Base-by-base conservation (phyloP, 2,797 vertebrate species). In the Varecia variegata region DNA sequence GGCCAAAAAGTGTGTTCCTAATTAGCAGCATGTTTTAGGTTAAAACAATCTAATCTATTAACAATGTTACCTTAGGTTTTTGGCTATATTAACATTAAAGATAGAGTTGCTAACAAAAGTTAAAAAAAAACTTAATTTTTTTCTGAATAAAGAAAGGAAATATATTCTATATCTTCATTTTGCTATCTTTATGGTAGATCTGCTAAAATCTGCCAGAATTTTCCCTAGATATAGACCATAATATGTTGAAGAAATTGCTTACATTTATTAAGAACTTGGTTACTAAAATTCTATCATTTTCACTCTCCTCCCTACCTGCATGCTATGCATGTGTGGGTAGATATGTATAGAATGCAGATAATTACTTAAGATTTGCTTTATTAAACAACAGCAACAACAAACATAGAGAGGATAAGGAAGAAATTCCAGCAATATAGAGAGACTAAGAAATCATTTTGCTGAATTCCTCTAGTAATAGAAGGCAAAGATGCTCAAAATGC, bases 361-460 rank as follows among this genome's bases (percentile, higher is more conserved):
- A 23, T 52, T 76, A 77, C 17, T 77, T 6, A 30, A 14, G 40
- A 47, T 1, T 56, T 70, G 20, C 14, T 86, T 87, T 89, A 47
- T 35, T 95, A 70, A 91, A 52, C 27, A 87, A 54, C 20, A 93
- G 58, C 38, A 56, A 20, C 2, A 77, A 74, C 10, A 50, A 27
- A 68, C 2, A 68, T 12, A 8, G 35, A 71, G n/a, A 94, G 4
- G 6, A 2, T 45, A 67, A 94, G 27, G 43, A 73, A 67, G 15
- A 40, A 80, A 83, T 56, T 83, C 13, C 52, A 81, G 40, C 25
- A 60, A 12, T 52, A 76, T 38, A 70, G 70, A 32, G 9, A 13
- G 43, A n/a, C 52, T 43, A 74, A 62, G 68, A 52, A 95, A 35
- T 27, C 9, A 38, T 65, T 43, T 92, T 80, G 12, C 30, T 18